A percentile compares a stretch with the other conserved stretches of the same genome.
These are phyloP conservation scores for Indri indri DNA, from an alignment of 2,113 vertebrate species.

Conservation along the genomic window DNA sequence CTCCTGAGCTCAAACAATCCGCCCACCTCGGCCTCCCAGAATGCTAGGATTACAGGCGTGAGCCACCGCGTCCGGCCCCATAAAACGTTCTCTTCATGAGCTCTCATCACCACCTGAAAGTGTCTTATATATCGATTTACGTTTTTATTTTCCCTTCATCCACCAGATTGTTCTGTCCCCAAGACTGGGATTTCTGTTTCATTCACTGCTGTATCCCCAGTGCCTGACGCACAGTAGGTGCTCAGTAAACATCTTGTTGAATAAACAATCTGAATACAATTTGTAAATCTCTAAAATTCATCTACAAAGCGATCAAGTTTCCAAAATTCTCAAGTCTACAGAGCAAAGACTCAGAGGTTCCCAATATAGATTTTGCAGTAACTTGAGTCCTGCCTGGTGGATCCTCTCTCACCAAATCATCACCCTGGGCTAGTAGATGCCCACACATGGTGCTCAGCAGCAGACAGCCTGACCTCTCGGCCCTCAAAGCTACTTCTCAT, in stretches of 20 bases:
- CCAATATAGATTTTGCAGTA: not conserved
- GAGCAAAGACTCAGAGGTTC: not conserved
- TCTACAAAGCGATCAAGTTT: not conserved
- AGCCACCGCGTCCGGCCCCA: rapidly evolving
- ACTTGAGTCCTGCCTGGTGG: not conserved
- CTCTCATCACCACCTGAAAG: not conserved
- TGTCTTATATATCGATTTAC: not conserved
- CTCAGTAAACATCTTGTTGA: not conserved
- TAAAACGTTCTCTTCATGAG: not conserved
- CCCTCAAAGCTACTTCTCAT: not conserved
- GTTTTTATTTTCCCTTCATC: not conserved
- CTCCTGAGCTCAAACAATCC: not conserved
- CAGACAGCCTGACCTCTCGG: not conserved
- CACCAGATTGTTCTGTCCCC: not conserved
- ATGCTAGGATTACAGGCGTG: not conserved
- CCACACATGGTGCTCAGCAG: not conserved
- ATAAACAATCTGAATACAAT: not conserved
- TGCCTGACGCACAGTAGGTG: not conserved
- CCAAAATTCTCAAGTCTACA: not conserved
- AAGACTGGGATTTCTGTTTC: not conserved
- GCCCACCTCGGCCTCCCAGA: not conserved
- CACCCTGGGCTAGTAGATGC: not conserved
- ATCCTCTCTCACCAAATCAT: not conserved
- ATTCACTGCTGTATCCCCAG: not conserved
- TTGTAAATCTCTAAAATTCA: not conserved